Percentiles rank a stretch among this genome's conserved stretches.
Evolutionary conservation across 2,797 vertebrate genomes (phyloP).

Genomic region (Micropoecilia bifurca): DNA sequence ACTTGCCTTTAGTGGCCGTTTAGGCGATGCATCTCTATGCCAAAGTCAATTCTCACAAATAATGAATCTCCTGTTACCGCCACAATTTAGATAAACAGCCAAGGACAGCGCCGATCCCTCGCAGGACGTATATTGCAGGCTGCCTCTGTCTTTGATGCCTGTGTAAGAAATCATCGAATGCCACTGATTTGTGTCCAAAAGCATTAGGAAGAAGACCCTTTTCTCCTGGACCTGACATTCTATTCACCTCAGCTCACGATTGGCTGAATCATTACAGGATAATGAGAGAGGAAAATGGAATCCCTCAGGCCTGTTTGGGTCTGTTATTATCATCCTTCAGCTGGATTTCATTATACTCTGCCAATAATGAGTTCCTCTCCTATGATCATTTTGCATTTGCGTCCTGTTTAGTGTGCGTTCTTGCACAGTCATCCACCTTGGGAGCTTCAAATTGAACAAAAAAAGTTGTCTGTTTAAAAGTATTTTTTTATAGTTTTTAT

Average conservation of each 20-base stretch:
- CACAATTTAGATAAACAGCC: constrained; percentile 46
- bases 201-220: constrained; percentile 49
- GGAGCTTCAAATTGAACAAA: constrained; percentile 42
- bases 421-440: constrained; percentile 44
- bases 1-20: constrained; percentile 41
- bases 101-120: constrained; percentile 43
- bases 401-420: constrained; percentile 48
- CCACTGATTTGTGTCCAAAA: constrained; percentile 61
- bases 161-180: constrained; percentile 37
- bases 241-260: constrained; percentile 61
- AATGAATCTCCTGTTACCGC: constrained; percentile 39
- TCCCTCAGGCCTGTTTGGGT: constrained; percentile 60
- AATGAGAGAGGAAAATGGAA: constrained; percentile 72
- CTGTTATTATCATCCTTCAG: constrained; percentile 58
- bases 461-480: constrained; percentile 47
- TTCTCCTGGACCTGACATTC: constrained; percentile 49
- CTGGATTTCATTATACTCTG: constrained; percentile 64
- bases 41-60: constrained; percentile 50
- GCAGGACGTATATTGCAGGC: constrained; percentile 40
- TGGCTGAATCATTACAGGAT: constrained; percentile 61
- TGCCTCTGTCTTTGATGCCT: constrained; percentile 59
- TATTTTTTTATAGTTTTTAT: constrained; percentile 52
- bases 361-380: constrained; percentile 54
- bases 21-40: constrained; percentile 25
- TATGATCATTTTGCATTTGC: constrained; percentile 53